phyloP scores from a whole-genome alignment of 2,888 invertebrate genomes.

The Lasioglossum marginatum region DNA sequence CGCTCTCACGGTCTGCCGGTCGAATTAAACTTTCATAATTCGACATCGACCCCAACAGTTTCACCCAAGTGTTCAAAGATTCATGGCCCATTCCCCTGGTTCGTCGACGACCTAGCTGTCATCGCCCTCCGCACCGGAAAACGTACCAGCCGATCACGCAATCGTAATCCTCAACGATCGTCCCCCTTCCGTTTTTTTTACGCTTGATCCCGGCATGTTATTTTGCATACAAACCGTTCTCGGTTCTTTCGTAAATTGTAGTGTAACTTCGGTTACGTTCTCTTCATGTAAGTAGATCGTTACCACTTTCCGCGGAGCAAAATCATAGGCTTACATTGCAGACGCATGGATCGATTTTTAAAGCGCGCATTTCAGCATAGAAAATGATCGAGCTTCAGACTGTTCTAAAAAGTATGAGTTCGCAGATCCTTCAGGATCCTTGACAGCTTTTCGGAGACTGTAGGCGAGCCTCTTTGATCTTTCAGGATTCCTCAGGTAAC shows the following conservation, averaged over 20 bases:
- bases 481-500: too few relatives aligned
- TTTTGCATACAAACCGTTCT: conserved; percentile 17
- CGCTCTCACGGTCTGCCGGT: conserved; percentile 22
- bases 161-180: conserved; percentile 46
- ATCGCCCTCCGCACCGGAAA: conserved; percentile 43
- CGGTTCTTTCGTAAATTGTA: neutral
- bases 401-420: too few relatives aligned
- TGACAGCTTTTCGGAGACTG: too few relatives aligned
- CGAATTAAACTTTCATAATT: conserved; percentile 61
- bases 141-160: conserved; percentile 46
- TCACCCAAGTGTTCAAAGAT: conserved; percentile 56
- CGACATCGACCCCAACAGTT: conserved; percentile 48
- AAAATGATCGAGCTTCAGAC: neutral
- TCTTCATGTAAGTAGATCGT: neutral
- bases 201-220: conserved; percentile 20
- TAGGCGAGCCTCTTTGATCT: too few relatives aligned
- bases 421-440: too few relatives aligned
- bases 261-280: neutral
- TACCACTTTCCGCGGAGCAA: too few relatives aligned
- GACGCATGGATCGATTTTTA: neutral
- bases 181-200: conserved; percentile 1
- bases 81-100: conserved; percentile 44
- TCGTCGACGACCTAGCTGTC: conserved; percentile 47
- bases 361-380: neutral
- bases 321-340: neutral